Conservation (phyloP, 2,797 vertebrate genomes). For the Smutsia gigantea region DNA sequence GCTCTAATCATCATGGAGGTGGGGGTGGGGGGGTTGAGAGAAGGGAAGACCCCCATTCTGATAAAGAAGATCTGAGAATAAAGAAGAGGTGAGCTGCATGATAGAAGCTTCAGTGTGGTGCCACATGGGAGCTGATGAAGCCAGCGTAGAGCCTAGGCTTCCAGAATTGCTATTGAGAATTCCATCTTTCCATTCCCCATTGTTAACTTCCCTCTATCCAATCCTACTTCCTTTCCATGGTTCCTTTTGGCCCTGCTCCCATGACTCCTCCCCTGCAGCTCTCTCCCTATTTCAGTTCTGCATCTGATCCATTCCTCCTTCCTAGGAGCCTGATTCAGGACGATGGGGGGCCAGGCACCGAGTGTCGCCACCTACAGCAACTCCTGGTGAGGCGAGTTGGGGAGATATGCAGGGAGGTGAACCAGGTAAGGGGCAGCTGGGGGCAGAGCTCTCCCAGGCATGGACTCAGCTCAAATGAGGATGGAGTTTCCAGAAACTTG, state of each 20-base stretch:
- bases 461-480: neutral
- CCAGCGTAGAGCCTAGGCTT: neutral
- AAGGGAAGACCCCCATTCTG: neutral
- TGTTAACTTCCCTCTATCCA: neutral
- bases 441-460: neutral
- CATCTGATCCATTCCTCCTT: neutral
- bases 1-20: neutral
- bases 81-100: neutral
- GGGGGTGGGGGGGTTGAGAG: neutral
- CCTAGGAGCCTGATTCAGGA: conserved; percentile 84
- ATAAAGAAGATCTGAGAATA: neutral
- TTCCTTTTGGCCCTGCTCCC: neutral
- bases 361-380: conserved; percentile 93
- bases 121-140: neutral
- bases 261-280: neutral
- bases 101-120: neutral
- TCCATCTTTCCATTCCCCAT: neutral
- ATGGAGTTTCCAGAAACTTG: neutral
- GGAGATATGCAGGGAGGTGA: conserved; percentile 96
- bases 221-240: neutral
- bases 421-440: conserved; percentile 91
- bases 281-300: neutral
- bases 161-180: neutral
- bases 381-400: conserved; percentile 93
- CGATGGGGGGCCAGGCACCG: conserved; percentile 89